phyloP scores from a whole-genome alignment of 2,888 invertebrate genomes.

The Girardia tigrina region DNA sequence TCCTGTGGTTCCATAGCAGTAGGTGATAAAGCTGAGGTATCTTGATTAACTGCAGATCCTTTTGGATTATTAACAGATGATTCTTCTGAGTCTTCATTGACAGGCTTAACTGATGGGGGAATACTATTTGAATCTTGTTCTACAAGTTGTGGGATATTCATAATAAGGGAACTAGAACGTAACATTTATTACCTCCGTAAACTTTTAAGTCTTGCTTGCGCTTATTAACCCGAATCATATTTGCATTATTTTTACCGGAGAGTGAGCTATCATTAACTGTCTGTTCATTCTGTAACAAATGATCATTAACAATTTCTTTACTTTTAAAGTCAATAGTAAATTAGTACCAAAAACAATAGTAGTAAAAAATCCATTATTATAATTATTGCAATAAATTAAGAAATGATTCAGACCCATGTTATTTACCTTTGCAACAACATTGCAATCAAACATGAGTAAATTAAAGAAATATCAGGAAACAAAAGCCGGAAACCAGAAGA shows the following conservation, averaged over 20 bases:
- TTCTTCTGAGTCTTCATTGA: not conserved
- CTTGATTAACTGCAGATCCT: no score
- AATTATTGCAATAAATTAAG: no score
- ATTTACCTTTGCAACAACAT: no score
- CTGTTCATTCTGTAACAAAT: not conserved
- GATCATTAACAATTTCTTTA: no score
- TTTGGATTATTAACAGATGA: no score
- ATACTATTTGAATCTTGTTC: not conserved
- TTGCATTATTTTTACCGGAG: not conserved
- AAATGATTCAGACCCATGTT: no score
- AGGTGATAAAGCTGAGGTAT: not conserved
- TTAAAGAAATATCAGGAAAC: no score
- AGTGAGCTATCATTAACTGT: not conserved
- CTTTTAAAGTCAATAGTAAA: no score
- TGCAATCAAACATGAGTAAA: no score
- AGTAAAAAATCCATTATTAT: no score
- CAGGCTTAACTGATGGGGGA: not conserved
- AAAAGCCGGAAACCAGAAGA: no score
- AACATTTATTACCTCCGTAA: not conserved
- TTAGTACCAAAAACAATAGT: no score
- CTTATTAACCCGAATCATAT: not conserved
- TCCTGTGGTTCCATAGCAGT: not conserved
- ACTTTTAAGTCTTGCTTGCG: constrained; percentile 1
- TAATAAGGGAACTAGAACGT: not conserved
- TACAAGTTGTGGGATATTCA: not conserved